Conservation (phyloP, 1,140 invertebrate species). For the Conopomorpha cramerella region DNA sequence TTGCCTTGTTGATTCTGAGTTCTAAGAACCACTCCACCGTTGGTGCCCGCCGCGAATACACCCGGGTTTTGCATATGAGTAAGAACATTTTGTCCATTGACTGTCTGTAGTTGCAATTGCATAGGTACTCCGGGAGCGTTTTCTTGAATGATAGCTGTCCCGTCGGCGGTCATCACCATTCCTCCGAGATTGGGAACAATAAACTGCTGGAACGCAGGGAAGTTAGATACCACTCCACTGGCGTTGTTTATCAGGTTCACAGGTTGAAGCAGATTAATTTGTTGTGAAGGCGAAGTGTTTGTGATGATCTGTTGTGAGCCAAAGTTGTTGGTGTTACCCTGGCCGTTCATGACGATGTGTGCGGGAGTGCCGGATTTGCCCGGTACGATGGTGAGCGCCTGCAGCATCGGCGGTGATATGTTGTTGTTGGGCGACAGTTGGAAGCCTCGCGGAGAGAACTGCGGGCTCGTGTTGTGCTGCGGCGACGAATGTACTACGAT, state of each 20-base stretch:
- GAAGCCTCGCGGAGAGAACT: constrained; percentile 68
- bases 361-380: constrained; percentile 73
- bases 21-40: constrained; percentile 76
- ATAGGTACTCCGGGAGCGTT: constrained; percentile 68
- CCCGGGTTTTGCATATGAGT: constrained; percentile 75
- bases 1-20: constrained; percentile 75
- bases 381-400: constrained; percentile 76
- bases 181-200: constrained; percentile 79
- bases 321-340: constrained; percentile 65
- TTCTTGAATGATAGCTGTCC: constrained; percentile 70
- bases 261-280: constrained; percentile 78
- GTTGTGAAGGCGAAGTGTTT: constrained; percentile 72
- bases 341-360: constrained; percentile 74
- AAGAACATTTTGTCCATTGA: constrained; percentile 77
- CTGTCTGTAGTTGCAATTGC: constrained; percentile 79
- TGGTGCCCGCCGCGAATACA: constrained; percentile 69
- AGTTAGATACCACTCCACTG: constrained; percentile 74
- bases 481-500: constrained; percentile 48
- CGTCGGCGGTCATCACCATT: constrained; percentile 76
- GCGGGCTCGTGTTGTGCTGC: constrained; percentile 62
- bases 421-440: constrained; percentile 67
- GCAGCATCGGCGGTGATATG: constrained; percentile 67
- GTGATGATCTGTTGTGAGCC: constrained; percentile 70
- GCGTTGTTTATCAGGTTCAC: constrained; percentile 78
- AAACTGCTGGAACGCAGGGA: constrained; percentile 80